A percentile compares a stretch with the other conserved stretches of the same genome.
These are phyloP conservation scores for Typhlomys cinereus DNA, from an alignment of 2,113 vertebrate genomes.

Conservation along the genomic window DNA sequence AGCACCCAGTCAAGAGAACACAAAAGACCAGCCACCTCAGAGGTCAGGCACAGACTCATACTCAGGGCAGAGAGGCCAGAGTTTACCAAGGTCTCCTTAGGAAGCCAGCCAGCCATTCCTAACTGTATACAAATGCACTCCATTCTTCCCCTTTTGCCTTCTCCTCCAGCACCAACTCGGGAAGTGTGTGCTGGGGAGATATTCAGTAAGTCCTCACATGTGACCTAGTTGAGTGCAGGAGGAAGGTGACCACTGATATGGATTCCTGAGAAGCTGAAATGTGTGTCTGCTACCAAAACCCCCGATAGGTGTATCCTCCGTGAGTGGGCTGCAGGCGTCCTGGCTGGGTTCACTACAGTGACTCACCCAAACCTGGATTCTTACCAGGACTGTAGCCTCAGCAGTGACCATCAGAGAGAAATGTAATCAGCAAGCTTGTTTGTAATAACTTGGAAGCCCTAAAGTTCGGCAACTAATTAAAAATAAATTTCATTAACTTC, in stretches of 20 bases:
- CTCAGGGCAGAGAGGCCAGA: not conserved
- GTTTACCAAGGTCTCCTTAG: too few relatives aligned
- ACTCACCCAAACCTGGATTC: not conserved
- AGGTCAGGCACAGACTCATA: not conserved
- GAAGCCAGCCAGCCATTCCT: too few relatives aligned
- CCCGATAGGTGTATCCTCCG: accelerated
- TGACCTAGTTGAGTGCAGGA: not conserved
- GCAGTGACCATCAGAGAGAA: not conserved
- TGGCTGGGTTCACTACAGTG: accelerated
- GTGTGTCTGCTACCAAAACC: accelerated
- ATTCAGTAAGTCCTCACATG: too few relatives aligned
- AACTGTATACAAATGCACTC: not conserved
- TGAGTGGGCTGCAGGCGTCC: accelerated
- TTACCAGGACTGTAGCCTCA: not conserved
- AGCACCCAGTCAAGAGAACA: not conserved
- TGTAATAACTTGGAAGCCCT: not conserved
- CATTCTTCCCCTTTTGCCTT: not conserved
- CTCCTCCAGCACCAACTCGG: not conserved
- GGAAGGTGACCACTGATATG: not conserved
- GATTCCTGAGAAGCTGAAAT: not conserved
- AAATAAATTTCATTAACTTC: constrained; percentile 56
- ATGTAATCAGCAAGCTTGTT: not conserved
- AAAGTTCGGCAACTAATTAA: constrained; percentile 66
- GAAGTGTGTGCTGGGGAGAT: not conserved
- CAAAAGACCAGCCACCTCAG: accelerated